phyloP scores from a whole-genome alignment of 2,113 vertebrate species.

The Sardina pilchardus region DNA sequence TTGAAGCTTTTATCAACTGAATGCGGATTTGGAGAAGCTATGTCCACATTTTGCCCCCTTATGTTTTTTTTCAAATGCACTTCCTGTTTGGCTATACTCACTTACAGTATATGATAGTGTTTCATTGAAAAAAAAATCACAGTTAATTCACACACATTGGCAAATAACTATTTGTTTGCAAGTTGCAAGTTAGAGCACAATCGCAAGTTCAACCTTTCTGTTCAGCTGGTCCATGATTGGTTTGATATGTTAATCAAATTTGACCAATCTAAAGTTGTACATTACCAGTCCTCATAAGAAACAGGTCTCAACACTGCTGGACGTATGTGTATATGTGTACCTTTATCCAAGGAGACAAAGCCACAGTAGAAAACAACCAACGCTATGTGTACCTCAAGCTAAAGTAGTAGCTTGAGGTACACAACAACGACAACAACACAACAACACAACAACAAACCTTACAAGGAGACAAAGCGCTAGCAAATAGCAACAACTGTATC shows the following conservation, averaged over 20 bases:
- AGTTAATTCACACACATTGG: background rate
- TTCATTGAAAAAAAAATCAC: background rate
- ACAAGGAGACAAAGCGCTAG: background rate
- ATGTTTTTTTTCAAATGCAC: background rate
- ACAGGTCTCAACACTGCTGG: too few relatives aligned
- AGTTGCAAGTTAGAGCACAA: background rate
- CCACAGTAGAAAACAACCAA: background rate
- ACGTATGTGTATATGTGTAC: too few relatives aligned
- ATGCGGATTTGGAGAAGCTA: background rate
- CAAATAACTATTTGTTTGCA: background rate
- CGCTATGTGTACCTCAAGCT: background rate
- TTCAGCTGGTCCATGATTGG: slow-evolving; percentile 60
- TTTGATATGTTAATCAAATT: slow-evolving; percentile 59
- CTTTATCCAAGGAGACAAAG: background rate
- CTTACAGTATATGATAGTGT: background rate
- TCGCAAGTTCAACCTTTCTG: slow-evolving; percentile 23
- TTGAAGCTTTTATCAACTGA: background rate
- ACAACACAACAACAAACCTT: background rate
- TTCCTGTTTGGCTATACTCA: background rate
- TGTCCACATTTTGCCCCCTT: background rate
- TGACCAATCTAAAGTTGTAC: background rate
- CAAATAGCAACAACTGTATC: slow-evolving; percentile 56
- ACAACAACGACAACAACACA: background rate
- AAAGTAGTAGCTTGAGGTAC: too few relatives aligned
- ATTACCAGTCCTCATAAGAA: background rate